Percentiles rank a stretch among this genome's conserved stretches.
Conservation (phyloP, 1,140 invertebrate genomes). For the Oncopodura yosiiana region DNA sequence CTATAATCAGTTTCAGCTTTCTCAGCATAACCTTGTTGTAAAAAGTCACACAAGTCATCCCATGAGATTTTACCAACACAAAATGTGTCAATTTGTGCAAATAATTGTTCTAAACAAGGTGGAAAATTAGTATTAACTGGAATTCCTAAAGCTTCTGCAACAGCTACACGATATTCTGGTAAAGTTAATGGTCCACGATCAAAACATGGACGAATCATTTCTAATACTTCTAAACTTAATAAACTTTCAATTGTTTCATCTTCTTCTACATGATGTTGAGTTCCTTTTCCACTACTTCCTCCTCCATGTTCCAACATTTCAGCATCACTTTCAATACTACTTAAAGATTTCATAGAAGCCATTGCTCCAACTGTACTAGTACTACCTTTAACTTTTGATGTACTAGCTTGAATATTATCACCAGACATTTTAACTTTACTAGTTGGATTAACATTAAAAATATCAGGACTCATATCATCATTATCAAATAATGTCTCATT, state of each 20-base stretch:
- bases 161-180: constrained; percentile 1
- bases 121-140: constrained; percentile 4
- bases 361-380: no score
- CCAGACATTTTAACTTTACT: background rate
- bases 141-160: constrained; percentile 1
- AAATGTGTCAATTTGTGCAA: constrained; percentile 22
- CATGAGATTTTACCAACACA: constrained; percentile 7
- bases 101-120: constrained; percentile 3
- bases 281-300: constrained; percentile 6
- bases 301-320: no score
- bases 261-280: no score
- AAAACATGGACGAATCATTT: constrained; percentile 8
- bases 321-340: no score
- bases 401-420: background rate
- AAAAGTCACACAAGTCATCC: constrained; percentile 20
- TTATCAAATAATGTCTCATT: background rate
- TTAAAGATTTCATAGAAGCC: no score
- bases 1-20: constrained; percentile 24
- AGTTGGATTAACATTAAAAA: background rate
- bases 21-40: constrained; percentile 22
- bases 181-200: constrained; percentile 2
- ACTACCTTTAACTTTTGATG: no score
- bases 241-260: constrained; percentile 7
- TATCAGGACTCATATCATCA: no score
- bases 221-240: constrained; percentile 15